Base-by-base conservation (phyloP, 2,888 invertebrate genomes). In the Gryllus longicercus region DNA sequence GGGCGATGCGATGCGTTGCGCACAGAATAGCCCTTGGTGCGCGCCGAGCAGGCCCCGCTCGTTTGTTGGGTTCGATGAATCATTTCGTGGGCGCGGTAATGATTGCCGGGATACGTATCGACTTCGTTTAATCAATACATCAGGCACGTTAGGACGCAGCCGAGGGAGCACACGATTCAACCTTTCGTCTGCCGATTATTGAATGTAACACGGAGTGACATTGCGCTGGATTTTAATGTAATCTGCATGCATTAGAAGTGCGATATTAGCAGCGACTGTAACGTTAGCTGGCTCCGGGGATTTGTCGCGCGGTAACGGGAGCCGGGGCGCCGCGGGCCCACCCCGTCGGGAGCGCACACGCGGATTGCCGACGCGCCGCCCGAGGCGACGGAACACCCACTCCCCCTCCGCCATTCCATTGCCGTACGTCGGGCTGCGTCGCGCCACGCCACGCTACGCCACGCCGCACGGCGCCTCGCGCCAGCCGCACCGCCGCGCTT, bases 261-360 rank as follows among this genome's bases (percentile, higher is more conserved):
- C 63, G 63, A 63, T 63, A 63, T 63, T 63, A 63, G 8, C 38
- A 38, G 38, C 38, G 38, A 63, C 63, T 63, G 63, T 63, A 63
- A 63, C n/a, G n/a, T 63, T 63, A 63, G 63, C 63, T 14, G 16
- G 63, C 63, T 63, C 14, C 4, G 38, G 63, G 63, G 63, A 63
- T 63, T 63, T 63, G 78, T 78, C 74, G 38, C 51, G 21, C 21
- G 23, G 76, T 12, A 38, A 38, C 38, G 38, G 75, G 75, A 50
- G 79, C 21, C 50, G 74, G 21, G 75, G 23, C 74, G 14, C 38
- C 38, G 14, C 21, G 21, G 75, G 38, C 79, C 38, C 79, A 21
- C 76, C 21, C 38, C 76, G 76, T 49, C 51, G 21, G 79, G 79
- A 79, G 79, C 38, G 38, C 38, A 38, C 38, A 38, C 38, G 38